Evolutionary conservation across 2,113 vertebrate genomes (phyloP), one percentile per base, ranked within the genome.

Genomic region (Atractosteus spatula): DNA sequence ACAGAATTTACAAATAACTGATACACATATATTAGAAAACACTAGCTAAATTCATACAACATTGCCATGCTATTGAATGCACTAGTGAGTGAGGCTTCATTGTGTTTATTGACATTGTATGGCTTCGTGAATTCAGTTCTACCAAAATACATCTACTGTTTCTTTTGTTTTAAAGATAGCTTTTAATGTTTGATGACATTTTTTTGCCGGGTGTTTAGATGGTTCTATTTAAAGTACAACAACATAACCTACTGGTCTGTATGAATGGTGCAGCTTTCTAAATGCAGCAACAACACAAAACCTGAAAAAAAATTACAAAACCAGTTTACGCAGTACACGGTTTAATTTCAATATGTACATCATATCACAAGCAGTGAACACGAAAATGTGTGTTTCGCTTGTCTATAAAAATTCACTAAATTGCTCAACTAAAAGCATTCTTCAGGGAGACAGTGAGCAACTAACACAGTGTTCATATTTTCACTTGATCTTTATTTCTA

Each of bases 311-410:
- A 65, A 41, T 41, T 16, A 65, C 62, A 65, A 59, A 59, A 8
- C 17, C 17, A 41, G 4, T 29, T 65, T 6, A 65, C 62, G 8
- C 62, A n/a, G 41, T 65, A 41, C 62, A 65, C 62, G 41, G 8
- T 65, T 65, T 65, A 65, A 65, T 16, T 62, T 62, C 1, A 62
- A 65, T 65, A 65, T 65, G 41, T 65, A 65, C 62, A 65, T 65
- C 41, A 65, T 41, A 65, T 17, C 8, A 65, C 62, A 65, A 65
- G 17, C 62, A 65, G 62, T 65, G 62, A 65, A 41, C 17, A 41
- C 3, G 6, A 41, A 41, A 16, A 29, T 65, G 17, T 65, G 62
- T 41, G 62, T 65, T 65, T 29, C 8, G 5, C 8, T 43, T 41
- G 17, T 7, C 41, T 65, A 41, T 16, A 51, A 65, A 65, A 8